Conservation (phyloP, 2,888 invertebrate genomes). For the Lasiommata megera region DNA sequence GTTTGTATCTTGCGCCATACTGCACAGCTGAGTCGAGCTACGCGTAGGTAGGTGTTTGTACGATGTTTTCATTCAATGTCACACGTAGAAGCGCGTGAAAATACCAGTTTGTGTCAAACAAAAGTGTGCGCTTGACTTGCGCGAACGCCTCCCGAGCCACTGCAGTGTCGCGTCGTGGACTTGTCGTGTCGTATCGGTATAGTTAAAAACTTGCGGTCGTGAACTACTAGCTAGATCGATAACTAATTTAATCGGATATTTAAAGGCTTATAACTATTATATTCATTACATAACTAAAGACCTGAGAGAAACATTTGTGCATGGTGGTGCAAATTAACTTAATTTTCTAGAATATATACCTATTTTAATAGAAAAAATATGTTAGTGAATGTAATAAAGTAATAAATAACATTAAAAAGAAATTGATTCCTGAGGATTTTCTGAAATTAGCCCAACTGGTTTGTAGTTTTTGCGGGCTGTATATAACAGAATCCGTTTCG, state of each 20-base stretch:
- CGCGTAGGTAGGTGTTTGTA: constrained; percentile 7
- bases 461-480: no score
- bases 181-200: constrained; percentile 12
- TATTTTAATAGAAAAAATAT: no score
- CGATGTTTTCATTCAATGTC: constrained; percentile 56
- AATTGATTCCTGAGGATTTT: no score
- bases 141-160: constrained; percentile 50
- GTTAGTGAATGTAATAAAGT: no score
- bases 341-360: no score
- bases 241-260: not conserved
- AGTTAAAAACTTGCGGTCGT: constrained; percentile 2
- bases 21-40: constrained; percentile 26
- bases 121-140: constrained; percentile 54
- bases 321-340: no score
- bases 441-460: no score
- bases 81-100: constrained; percentile 48
- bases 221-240: not conserved
- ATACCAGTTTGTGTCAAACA: constrained; percentile 53
- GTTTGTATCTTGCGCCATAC: constrained; percentile 13
- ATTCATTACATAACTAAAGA: no score
- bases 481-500: no score
- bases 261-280: no score
- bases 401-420: no score
- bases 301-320: no score
- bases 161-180: constrained; percentile 20